These are phyloP conservation scores for Monodelphis domestica DNA, from an alignment of 2,797 vertebrate species.

Conservation along the genomic window DNA sequence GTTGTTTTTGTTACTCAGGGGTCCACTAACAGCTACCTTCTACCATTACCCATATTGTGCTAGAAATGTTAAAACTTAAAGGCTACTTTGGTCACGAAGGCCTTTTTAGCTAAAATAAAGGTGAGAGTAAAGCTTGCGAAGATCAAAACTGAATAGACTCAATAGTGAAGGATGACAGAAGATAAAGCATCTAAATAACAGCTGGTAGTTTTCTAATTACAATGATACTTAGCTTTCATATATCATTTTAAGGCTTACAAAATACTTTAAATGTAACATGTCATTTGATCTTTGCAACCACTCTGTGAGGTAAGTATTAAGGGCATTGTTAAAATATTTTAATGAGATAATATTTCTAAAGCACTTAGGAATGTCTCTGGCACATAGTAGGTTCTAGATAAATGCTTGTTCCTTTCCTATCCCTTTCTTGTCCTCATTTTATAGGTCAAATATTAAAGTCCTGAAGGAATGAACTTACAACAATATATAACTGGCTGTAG, in stretches of 20 bases:
- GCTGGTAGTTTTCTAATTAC: not conserved
- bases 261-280: not conserved
- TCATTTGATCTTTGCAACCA: too few species aligned
- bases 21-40: not conserved
- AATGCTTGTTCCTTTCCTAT: too few species aligned
- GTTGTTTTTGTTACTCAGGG: not conserved
- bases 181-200: not conserved
- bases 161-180: not conserved
- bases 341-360: too few species aligned
- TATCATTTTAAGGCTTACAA: not conserved
- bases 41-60: not conserved
- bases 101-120: not conserved
- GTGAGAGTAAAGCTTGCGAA: not conserved
- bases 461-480: too few species aligned
- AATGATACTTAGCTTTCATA: not conserved
- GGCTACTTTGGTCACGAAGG: not conserved
- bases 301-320: too few species aligned
- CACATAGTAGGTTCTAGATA: too few species aligned
- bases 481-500: too few species aligned
- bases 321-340: too few species aligned
- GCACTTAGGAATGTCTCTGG: too few species aligned
- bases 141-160: not conserved
- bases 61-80: not conserved
- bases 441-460: too few species aligned
- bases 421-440: too few species aligned